Conservation (phyloP, 2,113 vertebrate species). For the Cygnus atratus region DNA sequence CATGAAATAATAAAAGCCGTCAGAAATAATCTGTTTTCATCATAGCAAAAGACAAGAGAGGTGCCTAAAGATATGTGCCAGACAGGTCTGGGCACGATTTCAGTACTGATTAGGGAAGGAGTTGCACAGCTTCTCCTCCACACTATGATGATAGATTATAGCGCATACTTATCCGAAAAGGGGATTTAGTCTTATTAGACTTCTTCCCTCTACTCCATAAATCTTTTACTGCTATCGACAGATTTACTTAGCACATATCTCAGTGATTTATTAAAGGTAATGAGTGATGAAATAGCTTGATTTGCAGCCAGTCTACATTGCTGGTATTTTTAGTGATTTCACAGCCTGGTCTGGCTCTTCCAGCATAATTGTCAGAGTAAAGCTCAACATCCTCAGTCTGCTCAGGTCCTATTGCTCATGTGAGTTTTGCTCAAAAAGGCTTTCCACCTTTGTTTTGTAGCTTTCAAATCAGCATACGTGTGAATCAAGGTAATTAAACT, state of each 20-base stretch:
- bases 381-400: neutral
- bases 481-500: neutral
- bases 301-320: conserved; percentile 2
- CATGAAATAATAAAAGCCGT: neutral
- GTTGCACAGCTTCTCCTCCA: neutral
- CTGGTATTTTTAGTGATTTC: neutral
- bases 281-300: neutral
- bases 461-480: neutral
- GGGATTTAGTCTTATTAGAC: neutral
- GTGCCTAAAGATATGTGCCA: neutral
- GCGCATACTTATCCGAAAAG: neutral
- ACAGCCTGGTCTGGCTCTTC: neutral
- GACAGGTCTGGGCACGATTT: neutral
- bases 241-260: conserved; percentile 30
- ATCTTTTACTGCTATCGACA: neutral
- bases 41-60: neutral
- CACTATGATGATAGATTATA: neutral
- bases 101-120: neutral
- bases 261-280: conserved; percentile 36
- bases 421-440: neutral
- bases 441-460: neutral
- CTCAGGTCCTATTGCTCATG: neutral
- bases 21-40: neutral
- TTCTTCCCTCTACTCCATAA: neutral
- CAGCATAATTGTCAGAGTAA: neutral